Conservation (phyloP, 2,888 invertebrate genomes). For the Archips xylosteana region DNA sequence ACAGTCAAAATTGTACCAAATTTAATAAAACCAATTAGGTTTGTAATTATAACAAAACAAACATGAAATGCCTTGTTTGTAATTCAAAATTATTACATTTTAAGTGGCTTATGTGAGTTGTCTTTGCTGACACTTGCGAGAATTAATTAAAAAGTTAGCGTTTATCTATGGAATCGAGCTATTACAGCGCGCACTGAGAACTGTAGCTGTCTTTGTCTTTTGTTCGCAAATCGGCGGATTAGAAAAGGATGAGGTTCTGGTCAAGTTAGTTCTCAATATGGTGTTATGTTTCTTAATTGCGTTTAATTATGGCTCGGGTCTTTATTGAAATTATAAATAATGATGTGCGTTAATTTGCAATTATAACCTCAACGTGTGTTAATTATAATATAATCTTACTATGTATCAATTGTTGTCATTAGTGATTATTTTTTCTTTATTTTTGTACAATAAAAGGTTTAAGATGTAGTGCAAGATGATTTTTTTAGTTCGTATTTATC, state of each 20-base stretch:
- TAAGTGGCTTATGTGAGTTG: slow-evolving; percentile 1
- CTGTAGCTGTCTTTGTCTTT: slow-evolving; percentile 4
- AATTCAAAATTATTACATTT: not conserved
- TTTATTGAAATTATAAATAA: slow-evolving; percentile 11
- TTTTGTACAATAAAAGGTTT: no score
- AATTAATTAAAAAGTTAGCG: slow-evolving; percentile 19
- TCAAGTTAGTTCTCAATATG: slow-evolving; percentile 15
- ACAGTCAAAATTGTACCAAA: not conserved
- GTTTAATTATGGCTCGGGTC: slow-evolving; percentile 10
- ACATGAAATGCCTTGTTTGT: not conserved
- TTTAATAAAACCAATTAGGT: not conserved
- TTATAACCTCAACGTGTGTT: no score
- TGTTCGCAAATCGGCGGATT: not conserved
- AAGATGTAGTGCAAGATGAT: no score
- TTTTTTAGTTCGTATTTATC: no score
- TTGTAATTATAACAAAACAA: not conserved
- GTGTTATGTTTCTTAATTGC: slow-evolving; percentile 20
- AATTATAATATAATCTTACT: no score
- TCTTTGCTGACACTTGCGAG: slow-evolving; percentile 9
- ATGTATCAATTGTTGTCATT: no score
- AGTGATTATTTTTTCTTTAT: no score
- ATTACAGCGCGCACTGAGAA: not conserved
- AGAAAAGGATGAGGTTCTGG: not conserved
- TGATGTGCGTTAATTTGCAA: not conserved
- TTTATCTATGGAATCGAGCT: slow-evolving; percentile 16